Evolutionary conservation across 2,797 vertebrate genomes (phyloP).

Genomic region (Cryptoprocta ferox): DNA sequence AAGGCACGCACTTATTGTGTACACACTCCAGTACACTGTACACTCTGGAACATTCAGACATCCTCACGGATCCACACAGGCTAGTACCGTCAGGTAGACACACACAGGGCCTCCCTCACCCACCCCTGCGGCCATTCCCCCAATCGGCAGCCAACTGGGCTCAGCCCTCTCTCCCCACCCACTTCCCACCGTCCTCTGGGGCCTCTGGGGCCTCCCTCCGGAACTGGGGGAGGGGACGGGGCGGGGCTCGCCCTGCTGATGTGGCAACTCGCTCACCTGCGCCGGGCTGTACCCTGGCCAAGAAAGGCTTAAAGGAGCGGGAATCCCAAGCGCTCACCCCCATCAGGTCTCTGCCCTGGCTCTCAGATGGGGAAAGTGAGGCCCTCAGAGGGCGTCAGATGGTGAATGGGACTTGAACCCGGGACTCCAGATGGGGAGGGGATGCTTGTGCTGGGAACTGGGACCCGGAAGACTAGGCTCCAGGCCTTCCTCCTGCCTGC

Average conservation of each 20-base stretch:
- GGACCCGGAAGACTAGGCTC: neutral
- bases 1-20: neutral
- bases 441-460: neutral
- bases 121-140: neutral
- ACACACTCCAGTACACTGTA: neutral
- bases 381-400: neutral
- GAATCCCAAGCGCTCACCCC: neutral
- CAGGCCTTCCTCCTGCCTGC: neutral
- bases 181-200: slow-evolving; percentile 78
- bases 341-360: neutral
- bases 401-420: neutral
- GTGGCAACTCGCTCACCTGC: slow-evolving; percentile 75
- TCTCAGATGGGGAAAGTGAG: neutral
- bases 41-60: neutral
- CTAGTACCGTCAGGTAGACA: neutral
- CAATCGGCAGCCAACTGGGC: neutral
- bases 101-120: neutral
- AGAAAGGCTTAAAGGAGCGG: slow-evolving; percentile 60
- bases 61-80: neutral
- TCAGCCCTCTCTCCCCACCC: slow-evolving; percentile 44
- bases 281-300: slow-evolving; percentile 17
- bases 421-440: neutral
- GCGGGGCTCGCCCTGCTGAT: slow-evolving; percentile 51
- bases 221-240: neutral
- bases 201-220: slow-evolving; percentile 50